Conservation (phyloP, 2,888 invertebrate genomes). For the Pantelozetes paolii region DNA sequence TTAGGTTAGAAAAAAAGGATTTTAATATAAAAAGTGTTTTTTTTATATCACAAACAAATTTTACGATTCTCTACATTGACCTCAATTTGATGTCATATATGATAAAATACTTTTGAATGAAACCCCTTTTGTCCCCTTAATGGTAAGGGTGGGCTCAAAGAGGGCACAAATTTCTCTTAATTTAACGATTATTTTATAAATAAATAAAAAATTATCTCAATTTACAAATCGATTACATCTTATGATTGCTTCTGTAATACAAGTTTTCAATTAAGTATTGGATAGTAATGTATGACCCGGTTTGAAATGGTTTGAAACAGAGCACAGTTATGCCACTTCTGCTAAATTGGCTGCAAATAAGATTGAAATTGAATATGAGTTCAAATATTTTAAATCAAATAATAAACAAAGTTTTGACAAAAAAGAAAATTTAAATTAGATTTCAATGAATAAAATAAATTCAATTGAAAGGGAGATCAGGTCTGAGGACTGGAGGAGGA, state of each 20-base stretch:
- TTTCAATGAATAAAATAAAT: background rate
- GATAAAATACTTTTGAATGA: background rate
- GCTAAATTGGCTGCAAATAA: background rate
- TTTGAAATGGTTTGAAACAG: no score
- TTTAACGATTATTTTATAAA: background rate
- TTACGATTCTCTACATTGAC: conserved; percentile 14
- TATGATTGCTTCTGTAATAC: background rate
- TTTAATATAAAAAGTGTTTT: background rate
- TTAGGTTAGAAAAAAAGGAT: background rate
- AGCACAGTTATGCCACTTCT: background rate
- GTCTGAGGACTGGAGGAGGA: conserved; percentile 5
- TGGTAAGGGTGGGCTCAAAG: background rate
- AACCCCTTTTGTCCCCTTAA: background rate
- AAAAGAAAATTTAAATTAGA: background rate
- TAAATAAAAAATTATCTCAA: background rate
- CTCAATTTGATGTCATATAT: conserved; percentile 23
- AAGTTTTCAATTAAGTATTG: background rate
- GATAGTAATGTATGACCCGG: no score
- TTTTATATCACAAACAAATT: background rate
- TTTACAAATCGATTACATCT: conserved; percentile 23
- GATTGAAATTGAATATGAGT: background rate
- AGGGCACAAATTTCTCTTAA: background rate
- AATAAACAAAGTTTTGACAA: background rate
- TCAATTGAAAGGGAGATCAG: conserved; percentile 28
- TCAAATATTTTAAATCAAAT: conserved; percentile 20